Evolutionary conservation across 2,888 invertebrate species (phyloP), one percentile per base, ranked within the genome.

Genomic region (Tinea semifulvella): DNA sequence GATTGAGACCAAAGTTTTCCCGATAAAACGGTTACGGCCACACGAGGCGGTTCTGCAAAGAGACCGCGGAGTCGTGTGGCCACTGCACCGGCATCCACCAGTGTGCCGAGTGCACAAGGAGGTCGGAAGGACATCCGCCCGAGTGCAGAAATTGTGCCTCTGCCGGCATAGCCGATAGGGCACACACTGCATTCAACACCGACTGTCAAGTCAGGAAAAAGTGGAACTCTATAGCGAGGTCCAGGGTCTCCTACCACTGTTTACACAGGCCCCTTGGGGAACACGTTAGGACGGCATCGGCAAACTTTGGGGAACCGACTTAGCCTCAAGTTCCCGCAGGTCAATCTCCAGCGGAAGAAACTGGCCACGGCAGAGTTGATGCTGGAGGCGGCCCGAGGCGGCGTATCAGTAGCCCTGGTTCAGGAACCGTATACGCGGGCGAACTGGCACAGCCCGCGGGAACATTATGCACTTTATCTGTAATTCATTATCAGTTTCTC

Each of bases 341-440:
- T 46, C 0, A 56, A 57, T 40, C 48, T 56, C 0, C 52, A 52
- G n/a, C 43, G 54, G 3, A 48, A 47, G 1, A 49, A 51, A 18
- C 40, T 48, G 1, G 56, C 53, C 2, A 57, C 55, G 0, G 25
- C 42, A 0, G 57, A 59, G 28, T 44, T 56, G 0, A 11, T 53
- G 0, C 42, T 50, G 10, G 49, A 18, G 6, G 55, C 54, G 0
- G 27, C 35, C n/a, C 31, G 47, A 5, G 38, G 8, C 1, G 36
- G 42, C 0, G 11, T 47, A 0, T 3, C 31, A 1, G n/a, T 56
- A 0, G 55, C 55, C 3, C 43, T 58, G 0, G 46, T 58, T 1
- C 58, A 60, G 18, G 58, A 60, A 49, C 57, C 58, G 0, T 60
- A 58, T 27, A 18, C 0, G 42, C 7, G 2, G 55, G 56, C 0